Conservation (phyloP, 2,888 invertebrate species). For the Coenonympha glycerion region DNA sequence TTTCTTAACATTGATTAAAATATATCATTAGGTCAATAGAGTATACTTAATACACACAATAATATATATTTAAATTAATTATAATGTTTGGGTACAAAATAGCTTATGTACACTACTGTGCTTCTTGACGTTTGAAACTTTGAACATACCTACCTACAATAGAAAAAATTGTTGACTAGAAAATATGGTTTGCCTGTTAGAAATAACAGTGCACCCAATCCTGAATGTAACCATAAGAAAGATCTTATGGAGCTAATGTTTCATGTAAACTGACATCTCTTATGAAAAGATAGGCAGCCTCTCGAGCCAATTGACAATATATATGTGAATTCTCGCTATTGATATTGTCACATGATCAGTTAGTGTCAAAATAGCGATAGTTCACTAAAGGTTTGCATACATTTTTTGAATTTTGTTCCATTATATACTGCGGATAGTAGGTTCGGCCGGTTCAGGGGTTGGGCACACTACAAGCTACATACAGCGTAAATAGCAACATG, state of each 20-base stretch:
- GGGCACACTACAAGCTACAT: too few species aligned
- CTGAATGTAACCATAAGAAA: neutral
- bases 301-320: too few species aligned
- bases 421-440: too few species aligned
- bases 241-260: neutral
- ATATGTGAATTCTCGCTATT: too few species aligned
- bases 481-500: slow-evolving; percentile 43
- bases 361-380: too few species aligned
- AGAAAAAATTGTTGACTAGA: slow-evolving; percentile 12
- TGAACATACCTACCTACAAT: too few species aligned
- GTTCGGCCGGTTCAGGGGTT: too few species aligned
- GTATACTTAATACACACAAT: neutral
- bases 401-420: too few species aligned
- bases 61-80: neutral
- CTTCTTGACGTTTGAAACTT: slow-evolving; percentile 1
- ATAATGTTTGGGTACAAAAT: slow-evolving; percentile 6
- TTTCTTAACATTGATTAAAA: slow-evolving; percentile 2
- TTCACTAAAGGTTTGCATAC: too few species aligned
- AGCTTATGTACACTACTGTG: slow-evolving; percentile 11
- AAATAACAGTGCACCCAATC: neutral
- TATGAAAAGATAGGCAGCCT: too few species aligned
- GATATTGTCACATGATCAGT: too few species aligned
- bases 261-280: too few species aligned
- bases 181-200: slow-evolving; percentile 1
- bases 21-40: slow-evolving; percentile 1